A percentile compares a stretch with the other conserved stretches of the same genome.
These are phyloP conservation scores for Drosophila falleni DNA, from an alignment of 2,888 invertebrate species.

Conservation along the genomic window DNA sequence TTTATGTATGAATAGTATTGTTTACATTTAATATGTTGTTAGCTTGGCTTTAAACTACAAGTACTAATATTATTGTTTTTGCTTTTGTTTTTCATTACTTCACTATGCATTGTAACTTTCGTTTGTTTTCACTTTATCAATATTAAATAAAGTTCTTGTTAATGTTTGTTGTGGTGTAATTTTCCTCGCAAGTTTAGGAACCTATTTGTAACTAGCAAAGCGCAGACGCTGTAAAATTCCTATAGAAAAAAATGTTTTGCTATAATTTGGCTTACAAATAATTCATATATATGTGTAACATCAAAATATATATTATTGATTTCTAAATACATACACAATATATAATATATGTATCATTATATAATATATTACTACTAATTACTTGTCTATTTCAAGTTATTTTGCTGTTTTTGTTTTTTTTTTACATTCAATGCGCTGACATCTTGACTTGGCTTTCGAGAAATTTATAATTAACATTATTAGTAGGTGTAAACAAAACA, in stretches of 20 bases:
- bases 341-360: slow-evolving; percentile 19
- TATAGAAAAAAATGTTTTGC: slow-evolving; percentile 69
- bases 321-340: slow-evolving; percentile 35
- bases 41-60: slow-evolving; percentile 75
- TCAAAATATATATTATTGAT: slow-evolving; percentile 64
- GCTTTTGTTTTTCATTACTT: slow-evolving; percentile 50
- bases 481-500: slow-evolving; percentile 20
- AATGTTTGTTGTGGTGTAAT: slow-evolving; percentile 31
- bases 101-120: slow-evolving; percentile 24
- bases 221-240: slow-evolving; percentile 66
- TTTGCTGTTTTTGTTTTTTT: slow-evolving; percentile 3
- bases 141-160: slow-evolving; percentile 11
- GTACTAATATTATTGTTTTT: slow-evolving; percentile 65
- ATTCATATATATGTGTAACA: slow-evolving; percentile 74
- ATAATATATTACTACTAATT: slow-evolving; percentile 26
- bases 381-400: slow-evolving; percentile 18
- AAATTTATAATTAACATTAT: slow-evolving; percentile 16
- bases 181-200: slow-evolving; percentile 61
- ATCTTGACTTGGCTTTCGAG: slow-evolving; percentile 39
- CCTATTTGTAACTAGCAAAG: slow-evolving; percentile 78
- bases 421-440: slow-evolving; percentile 43
- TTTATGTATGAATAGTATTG: slow-evolving; percentile 52
- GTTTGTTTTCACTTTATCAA: slow-evolving; percentile 5
- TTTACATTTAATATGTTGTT: slow-evolving; percentile 60
- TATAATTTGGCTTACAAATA: slow-evolving; percentile 75